Evolutionary conservation across 2,888 invertebrate species (phyloP), one percentile per base, ranked within the genome.

Genomic region (Trichopria drosophilae): DNA sequence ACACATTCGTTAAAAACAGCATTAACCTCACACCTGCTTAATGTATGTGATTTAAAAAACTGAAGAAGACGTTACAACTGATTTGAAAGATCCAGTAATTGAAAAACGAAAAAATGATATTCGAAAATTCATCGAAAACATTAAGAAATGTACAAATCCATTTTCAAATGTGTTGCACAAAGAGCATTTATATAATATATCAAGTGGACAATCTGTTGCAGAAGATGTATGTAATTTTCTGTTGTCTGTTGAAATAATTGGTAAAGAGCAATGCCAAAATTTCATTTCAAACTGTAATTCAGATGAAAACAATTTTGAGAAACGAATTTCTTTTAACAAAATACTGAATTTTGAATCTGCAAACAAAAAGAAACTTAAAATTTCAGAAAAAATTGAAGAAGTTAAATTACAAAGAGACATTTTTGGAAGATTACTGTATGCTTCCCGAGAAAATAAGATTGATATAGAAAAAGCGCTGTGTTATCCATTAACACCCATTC

Each of bases 11-110:
- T 64, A 7, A 40, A 63, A 45, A 46, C 62, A 0, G 56, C 50
- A 29, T 58, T 68, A 28, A 65, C 66, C 15, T 54, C 46, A 34
- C 53, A 57, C 32, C 51, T 62, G 1, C 58, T 60, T 28, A 34
- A 60, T 31, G 53, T 59, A 50, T 49, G 58, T 9, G 65, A 61
- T 12, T 6, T 66, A 9, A 45, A 41, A 18, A 59, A 56, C 34
- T 31, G 12, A 48, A 4, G 62, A 68, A 51, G 62, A 68, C 50
- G 55, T 66, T 34, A 59, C 66, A 13, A 50, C 44, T 5, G 67
- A 69, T 29, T 50, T 66, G 6, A 44, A 43, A 40, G 32, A 42
- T 34, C 49, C 55, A 45, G 36, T 45, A 16, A 66, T 66, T 5
- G 50, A 53, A 52, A 60, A 52, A 26, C 59, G 23, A 22, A 1